Conservation (phyloP, 2,888 invertebrate species). For the Nebria brevicollis region DNA sequence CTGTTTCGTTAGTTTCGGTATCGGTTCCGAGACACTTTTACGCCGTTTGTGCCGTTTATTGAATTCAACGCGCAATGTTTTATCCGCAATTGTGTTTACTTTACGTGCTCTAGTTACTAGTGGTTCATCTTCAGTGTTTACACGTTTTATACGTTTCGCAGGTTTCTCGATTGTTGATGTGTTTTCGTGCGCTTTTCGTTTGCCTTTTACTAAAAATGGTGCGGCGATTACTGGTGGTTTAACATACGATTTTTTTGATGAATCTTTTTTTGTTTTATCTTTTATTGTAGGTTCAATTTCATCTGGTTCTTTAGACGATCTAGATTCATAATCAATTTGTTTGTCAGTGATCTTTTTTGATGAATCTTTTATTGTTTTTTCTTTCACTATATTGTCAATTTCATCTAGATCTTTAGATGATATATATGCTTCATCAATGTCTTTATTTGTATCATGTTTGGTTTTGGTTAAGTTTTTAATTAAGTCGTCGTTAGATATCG, state of each 20-base stretch:
- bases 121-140: conserved; percentile 9
- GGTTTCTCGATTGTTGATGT: conserved; percentile 31
- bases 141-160: conserved; percentile 28
- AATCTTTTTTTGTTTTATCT: not conserved
- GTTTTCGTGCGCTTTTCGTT: conserved; percentile 40
- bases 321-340: not conserved
- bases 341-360: conserved; percentile 2
- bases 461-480: too few species aligned
- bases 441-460: not conserved
- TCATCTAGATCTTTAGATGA: not conserved
- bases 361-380: not conserved
- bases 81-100: conserved; percentile 15
- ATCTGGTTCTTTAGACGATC: not conserved
- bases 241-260: conserved; percentile 34
- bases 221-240: conserved; percentile 54
- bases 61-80: conserved; percentile 24
- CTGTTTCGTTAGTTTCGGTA: conserved; percentile 53
- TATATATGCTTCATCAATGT: not conserved
- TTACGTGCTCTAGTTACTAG: not conserved
- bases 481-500: not conserved
- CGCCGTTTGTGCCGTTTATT: conserved; percentile 29
- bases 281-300: not conserved
- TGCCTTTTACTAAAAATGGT: conserved; percentile 50
- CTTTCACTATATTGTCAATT: not conserved
- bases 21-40: conserved; percentile 45